A percentile compares a stretch with the other conserved stretches of the same genome.
Conservation (phyloP, 2,888 invertebrate species). For the Cepaea hortensis region DNA sequence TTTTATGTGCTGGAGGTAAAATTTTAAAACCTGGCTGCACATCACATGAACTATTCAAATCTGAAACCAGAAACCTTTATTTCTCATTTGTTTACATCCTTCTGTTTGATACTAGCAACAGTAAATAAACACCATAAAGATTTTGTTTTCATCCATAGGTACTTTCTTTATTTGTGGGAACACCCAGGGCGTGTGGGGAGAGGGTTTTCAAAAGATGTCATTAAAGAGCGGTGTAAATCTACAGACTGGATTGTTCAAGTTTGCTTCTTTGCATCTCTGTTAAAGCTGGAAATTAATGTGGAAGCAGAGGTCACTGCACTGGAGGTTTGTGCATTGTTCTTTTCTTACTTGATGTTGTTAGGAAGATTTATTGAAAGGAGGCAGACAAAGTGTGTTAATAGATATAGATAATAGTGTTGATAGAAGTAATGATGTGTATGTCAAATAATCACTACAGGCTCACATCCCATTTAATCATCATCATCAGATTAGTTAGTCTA, state of each 20-base stretch:
- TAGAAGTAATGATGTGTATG: too few species aligned
- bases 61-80: too few species aligned
- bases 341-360: neutral
- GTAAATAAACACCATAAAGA: neutral
- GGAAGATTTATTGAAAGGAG: neutral
- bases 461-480: too few species aligned
- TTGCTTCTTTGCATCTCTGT: constrained; percentile 46
- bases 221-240: constrained; percentile 51
- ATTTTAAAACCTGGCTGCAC: too few species aligned
- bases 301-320: neutral
- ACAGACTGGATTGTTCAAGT: constrained; percentile 51
- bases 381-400: neutral
- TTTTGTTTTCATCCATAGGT: constrained; percentile 21
- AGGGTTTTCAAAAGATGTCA: constrained; percentile 42
- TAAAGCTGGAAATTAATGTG: constrained; percentile 43
- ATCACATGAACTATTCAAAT: too few species aligned
- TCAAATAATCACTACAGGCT: too few species aligned
- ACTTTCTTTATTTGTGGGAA: constrained; percentile 46
- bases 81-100: neutral
- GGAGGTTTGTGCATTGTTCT: constrained; percentile 6
- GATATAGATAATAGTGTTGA: too few species aligned
- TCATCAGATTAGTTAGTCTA: too few species aligned
- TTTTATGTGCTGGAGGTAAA: too few species aligned
- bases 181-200: constrained; percentile 48
- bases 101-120: neutral